These are phyloP conservation scores for Uria aalge DNA, from an alignment of 2,113 vertebrate species.

Conservation along the genomic window DNA sequence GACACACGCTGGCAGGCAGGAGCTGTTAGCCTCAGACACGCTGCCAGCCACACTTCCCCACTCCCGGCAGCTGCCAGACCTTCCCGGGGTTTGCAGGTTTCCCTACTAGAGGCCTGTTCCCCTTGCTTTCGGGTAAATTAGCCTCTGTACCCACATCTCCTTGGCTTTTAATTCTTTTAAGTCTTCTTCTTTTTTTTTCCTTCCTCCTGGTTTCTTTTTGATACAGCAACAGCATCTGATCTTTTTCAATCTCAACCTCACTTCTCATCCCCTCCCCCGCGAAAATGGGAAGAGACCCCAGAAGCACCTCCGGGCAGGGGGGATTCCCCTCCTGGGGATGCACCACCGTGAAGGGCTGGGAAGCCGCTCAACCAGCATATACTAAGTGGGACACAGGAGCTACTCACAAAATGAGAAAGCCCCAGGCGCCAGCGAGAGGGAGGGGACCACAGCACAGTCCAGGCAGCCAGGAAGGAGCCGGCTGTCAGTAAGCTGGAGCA, in stretches of 20 bases:
- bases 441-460: rapidly evolving
- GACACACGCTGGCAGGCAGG: not conserved
- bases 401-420: rapidly evolving
- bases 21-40: not conserved
- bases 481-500: rapidly evolving
- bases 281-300: not conserved
- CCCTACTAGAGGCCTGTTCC: not conserved
- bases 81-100: not conserved
- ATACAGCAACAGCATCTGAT: not conserved
- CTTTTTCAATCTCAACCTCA: not conserved
- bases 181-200: not conserved
- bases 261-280: not conserved
- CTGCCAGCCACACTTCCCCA: not conserved
- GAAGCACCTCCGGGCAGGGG: not conserved
- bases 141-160: not conserved
- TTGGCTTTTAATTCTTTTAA: not conserved
- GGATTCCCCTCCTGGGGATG: not conserved
- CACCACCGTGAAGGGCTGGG: not conserved
- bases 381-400: rapidly evolving
- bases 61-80: not conserved
- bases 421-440: not conserved
- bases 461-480: not conserved
- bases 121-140: not conserved
- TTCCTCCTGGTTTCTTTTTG: not conserved
- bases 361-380: not conserved